Evolutionary conservation across 2,797 vertebrate genomes (phyloP).

Genomic region (Steatocranus sp.): DNA sequence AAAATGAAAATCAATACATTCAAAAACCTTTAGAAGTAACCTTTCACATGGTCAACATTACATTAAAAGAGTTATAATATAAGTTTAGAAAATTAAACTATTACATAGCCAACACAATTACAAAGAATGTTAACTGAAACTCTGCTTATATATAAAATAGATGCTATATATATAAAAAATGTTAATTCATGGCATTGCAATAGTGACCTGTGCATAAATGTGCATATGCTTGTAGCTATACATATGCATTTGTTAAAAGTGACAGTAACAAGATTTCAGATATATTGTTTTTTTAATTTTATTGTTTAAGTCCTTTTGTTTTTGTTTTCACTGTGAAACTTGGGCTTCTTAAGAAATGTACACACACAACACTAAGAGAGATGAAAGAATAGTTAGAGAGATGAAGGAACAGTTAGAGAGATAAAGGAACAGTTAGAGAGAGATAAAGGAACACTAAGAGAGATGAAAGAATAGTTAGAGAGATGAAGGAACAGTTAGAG

Average conservation of each 20-base stretch:
- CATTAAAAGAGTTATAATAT: not conserved
- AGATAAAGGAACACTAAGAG: fast-evolving
- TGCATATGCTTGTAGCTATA: not conserved
- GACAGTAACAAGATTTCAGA: not conserved
- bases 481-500: too few relatives aligned
- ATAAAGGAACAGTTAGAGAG: not conserved
- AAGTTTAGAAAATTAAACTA: not conserved
- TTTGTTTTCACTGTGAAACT: not conserved
- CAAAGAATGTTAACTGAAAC: not conserved
- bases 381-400: not conserved
- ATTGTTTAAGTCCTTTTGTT: not conserved
- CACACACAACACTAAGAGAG: not conserved
- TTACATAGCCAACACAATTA: not conserved
- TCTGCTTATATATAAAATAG: not conserved
- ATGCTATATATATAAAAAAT: not conserved
- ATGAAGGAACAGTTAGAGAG: not conserved
- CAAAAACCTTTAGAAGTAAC: not conserved
- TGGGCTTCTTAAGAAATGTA: not conserved
- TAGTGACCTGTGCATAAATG: not conserved
- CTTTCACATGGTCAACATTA: not conserved
- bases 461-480: fast-evolving
- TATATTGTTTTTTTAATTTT: not conserved
- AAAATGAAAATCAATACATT: not conserved
- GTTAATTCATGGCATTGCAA: not conserved
- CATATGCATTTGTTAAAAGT: not conserved